Evolutionary conservation across 92 coral and sea anemone species (phyloP), one percentile per base, ranked within the genome.

Genomic region (Porites rus): DNA sequence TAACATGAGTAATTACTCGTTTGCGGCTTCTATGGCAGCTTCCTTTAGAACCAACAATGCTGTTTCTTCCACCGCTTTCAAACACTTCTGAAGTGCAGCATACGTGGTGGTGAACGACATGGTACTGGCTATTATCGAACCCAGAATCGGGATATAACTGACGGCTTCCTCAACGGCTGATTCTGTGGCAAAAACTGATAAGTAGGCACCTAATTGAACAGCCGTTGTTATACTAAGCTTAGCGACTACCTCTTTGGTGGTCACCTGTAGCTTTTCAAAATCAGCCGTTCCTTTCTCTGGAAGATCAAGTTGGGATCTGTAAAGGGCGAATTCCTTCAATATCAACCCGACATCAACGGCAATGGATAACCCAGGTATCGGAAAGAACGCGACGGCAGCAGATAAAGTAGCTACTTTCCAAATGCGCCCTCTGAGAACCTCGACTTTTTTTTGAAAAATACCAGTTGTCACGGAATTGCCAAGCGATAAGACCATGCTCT

Each of bases 251-350:
- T 58, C 61, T 67, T 77, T 65, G 75, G 68, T 76, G n/a, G 51
- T 58, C 18, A 69, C 16, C 43, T 24, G 72, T 52, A 88, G 66
- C 64, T 52, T 70, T 7, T 24, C 38, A 28, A 76, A 88, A 6
- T 75, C 79, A 14, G 21, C 18, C 12, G 85, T 65, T 8, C 88
- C 83, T 83, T 67, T 69, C 9, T 69, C 92, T 18, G 92, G 92
- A 12, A 88, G 60, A 50, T 80, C 88, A 51, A 88, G 88, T 53
- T 88, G 92, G 18, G 77, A 22, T 67, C 76, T 83, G 79, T 88
- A 88, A 19, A 83, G 46, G 58, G 19, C 19, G 46, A 88, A 7
- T 83, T 88, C 92, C 1, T 11, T 53, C 25, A 71, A 46, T 7
- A 88, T 19, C 24, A 83, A 74, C 1, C 61, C 84, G n/a, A 67